Evolutionary conservation across 1,140 invertebrate species (phyloP).

Genomic region (Conopomorpha cramerella): DNA sequence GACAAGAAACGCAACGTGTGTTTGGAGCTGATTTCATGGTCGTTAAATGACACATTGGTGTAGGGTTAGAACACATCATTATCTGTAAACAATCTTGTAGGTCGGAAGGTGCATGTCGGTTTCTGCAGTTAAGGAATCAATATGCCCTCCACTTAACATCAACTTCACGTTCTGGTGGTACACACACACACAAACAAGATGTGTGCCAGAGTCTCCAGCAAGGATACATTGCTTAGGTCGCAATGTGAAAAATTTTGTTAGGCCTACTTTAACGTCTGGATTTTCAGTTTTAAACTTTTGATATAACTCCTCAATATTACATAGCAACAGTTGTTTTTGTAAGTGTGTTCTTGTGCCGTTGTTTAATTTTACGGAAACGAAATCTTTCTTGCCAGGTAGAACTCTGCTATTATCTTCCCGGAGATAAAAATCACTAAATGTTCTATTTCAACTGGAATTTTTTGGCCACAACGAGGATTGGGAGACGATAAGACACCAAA

Average conservation of each 20-base stretch:
- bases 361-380: slow-evolving; percentile 5
- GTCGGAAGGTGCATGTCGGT: slow-evolving; percentile 1
- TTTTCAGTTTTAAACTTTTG: slow-evolving; percentile 6
- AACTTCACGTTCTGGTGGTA: slow-evolving; percentile 12
- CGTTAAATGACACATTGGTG: no score
- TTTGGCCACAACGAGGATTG: neutral
- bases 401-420: neutral
- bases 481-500: neutral
- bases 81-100: neutral
- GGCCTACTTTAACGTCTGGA: slow-evolving; percentile 6
- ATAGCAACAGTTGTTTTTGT: neutral
- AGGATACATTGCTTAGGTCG: slow-evolving; percentile 10
- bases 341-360: neutral
- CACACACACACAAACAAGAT: slow-evolving; percentile 9
- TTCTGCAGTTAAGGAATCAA: slow-evolving; percentile 6
- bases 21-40: no score
- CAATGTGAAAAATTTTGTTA: slow-evolving; percentile 11
- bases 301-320: neutral
- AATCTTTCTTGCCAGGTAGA: slow-evolving; percentile 7
- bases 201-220: slow-evolving; percentile 9
- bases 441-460: neutral
- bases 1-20: no score
- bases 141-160: slow-evolving; percentile 9
- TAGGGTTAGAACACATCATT: neutral
- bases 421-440: neutral